phyloP scores from a whole-genome alignment of 2,797 vertebrate species.

The Syndactyla subalaris region DNA sequence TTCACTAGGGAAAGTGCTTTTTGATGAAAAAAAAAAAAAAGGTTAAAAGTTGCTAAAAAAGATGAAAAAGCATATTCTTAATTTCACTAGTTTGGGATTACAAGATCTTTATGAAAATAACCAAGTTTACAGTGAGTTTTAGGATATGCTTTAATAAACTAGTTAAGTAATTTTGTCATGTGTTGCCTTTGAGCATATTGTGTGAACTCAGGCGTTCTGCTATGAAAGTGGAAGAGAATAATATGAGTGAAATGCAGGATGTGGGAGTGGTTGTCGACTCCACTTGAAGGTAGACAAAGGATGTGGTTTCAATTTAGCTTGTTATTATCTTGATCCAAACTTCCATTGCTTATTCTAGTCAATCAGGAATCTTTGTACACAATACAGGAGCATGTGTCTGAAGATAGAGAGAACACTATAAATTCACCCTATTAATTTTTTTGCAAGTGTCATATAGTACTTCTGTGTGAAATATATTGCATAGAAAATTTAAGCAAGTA shows the following conservation, averaged over 20 bases:
- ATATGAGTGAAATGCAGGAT: neutral
- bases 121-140: neutral
- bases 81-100: neutral
- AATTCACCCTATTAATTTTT: neutral
- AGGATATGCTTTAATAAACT: neutral
- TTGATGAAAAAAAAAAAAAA: neutral
- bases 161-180: neutral
- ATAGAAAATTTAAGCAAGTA: neutral
- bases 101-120: neutral
- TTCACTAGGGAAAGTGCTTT: neutral
- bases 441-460: neutral
- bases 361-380: neutral
- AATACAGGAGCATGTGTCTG: neutral
- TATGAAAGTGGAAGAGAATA: neutral
- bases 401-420: neutral
- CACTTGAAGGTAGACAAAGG: neutral
- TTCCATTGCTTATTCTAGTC: neutral
- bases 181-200: neutral
- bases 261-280: neutral
- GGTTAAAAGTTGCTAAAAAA: neutral
- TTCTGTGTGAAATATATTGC: neutral
- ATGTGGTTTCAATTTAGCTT: neutral
- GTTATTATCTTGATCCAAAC: neutral
- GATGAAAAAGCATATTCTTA: neutral
- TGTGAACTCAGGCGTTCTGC: neutral